These are phyloP conservation scores for Clytia hemisphaerica DNA, from an alignment of 30 jellyfish, hydroid and myxozoan genomes.

Conservation along the genomic window DNA sequence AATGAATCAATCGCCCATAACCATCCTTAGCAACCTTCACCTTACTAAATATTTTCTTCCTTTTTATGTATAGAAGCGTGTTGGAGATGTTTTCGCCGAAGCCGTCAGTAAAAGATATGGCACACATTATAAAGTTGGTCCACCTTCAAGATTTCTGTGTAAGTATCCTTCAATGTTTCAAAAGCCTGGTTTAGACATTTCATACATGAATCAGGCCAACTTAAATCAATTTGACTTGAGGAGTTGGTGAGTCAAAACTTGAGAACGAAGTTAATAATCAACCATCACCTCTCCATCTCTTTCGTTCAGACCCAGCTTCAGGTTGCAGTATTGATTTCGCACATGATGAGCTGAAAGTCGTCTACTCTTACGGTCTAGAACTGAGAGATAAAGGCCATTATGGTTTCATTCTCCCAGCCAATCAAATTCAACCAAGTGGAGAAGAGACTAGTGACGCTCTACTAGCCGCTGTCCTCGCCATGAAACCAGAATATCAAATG, in stretches of 20 bases:
- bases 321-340: constrained; percentile 79
- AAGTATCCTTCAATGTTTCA: constrained; percentile 30
- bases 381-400: constrained; percentile 59
- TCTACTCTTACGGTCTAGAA: constrained; percentile 62
- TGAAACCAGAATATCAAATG: too few relatives aligned
- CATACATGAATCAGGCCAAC: too few relatives aligned
- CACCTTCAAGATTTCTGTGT: constrained; percentile 90
- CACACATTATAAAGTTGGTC: constrained; percentile 67
- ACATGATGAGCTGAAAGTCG: constrained; percentile 51
- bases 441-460: constrained; percentile 49
- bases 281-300: too few relatives aligned
- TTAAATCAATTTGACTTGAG: too few relatives aligned
- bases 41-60: too few relatives aligned
- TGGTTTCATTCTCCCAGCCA: constrained; percentile 62
- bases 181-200: too few relatives aligned
- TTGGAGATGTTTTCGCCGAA: constrained; percentile 50
- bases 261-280: too few relatives aligned
- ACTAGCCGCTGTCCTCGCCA: constrained; percentile 65
- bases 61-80: constrained; percentile 46
- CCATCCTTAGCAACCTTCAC: too few relatives aligned
- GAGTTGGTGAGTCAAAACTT: too few relatives aligned
- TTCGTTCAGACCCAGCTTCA: constrained; percentile 38
- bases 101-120: constrained; percentile 55
- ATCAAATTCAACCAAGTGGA: constrained; percentile 62
- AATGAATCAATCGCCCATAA: too few relatives aligned